Evolutionary conservation across 2,888 invertebrate genomes (phyloP).

Genomic region (Caenorhabditis sulstoni): DNA sequence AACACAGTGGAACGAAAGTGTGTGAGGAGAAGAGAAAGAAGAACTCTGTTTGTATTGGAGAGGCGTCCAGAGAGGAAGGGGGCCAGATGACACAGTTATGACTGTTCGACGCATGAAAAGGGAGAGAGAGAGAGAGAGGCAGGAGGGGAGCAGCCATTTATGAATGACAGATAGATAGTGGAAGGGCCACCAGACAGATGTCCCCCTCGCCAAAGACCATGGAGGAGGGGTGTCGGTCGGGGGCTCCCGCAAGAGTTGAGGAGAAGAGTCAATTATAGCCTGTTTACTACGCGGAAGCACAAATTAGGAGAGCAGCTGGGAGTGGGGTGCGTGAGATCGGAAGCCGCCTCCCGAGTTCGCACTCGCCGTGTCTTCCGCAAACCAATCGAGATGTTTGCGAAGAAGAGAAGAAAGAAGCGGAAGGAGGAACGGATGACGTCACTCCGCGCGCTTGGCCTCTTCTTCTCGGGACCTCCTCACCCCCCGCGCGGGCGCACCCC

Average conservation of each 20-base stretch:
- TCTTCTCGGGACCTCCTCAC: neutral
- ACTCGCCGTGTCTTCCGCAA: no score
- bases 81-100: conserved; percentile 24
- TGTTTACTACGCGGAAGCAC: neutral
- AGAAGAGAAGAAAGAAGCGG: neutral
- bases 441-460: neutral
- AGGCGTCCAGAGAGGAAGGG: conserved; percentile 6
- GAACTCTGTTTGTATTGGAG: conserved; percentile 12
- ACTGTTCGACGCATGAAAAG: neutral
- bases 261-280: neutral
- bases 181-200: no score
- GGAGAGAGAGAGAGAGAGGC: neutral
- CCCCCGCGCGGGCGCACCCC: neutral
- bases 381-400: no score
- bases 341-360: no score
- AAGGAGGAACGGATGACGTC: neutral
- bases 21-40: neutral
- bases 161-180: no score
- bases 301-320: conserved; percentile 1
- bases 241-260: no score
- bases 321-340: neutral
- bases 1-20: neutral
- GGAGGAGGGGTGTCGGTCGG: no score
- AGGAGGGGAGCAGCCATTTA: neutral
- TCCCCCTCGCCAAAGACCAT: no score